Evolutionary conservation across 2,888 invertebrate genomes (phyloP).

Genomic region (Yponomeuta sedellus): DNA sequence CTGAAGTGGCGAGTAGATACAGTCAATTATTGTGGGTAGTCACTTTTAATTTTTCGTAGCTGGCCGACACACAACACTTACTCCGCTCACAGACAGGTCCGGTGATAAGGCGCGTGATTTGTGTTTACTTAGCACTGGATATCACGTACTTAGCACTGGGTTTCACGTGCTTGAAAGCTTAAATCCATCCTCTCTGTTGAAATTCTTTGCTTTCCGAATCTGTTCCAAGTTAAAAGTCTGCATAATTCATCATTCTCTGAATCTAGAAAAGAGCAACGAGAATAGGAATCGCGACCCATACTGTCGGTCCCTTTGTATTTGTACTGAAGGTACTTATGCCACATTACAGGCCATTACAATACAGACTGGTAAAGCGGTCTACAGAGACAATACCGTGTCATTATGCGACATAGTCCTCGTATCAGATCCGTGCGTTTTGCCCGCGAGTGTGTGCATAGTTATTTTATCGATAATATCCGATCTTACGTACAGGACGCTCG

Average conservation of each 20-base stretch:
- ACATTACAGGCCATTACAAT: conserved; percentile 35
- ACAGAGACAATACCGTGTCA: conserved; percentile 68
- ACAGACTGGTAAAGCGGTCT: conserved; percentile 39
- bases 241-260: neutral
- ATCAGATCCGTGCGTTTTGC: conserved; percentile 61
- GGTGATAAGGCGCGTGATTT: too few relatives aligned
- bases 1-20: too few relatives aligned
- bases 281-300: neutral
- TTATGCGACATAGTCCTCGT: conserved; percentile 53
- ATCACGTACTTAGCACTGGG: too few relatives aligned
- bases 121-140: too few relatives aligned
- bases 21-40: too few relatives aligned
- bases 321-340: neutral
- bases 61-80: too few relatives aligned
- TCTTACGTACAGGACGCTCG: neutral
- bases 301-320: neutral
- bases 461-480: conserved; percentile 53
- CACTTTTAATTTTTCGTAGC: too few relatives aligned
- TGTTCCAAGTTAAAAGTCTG: too few relatives aligned
- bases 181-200: too few relatives aligned
- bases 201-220: too few relatives aligned
- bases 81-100: too few relatives aligned
- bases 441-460: conserved; percentile 63
- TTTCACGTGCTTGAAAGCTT: too few relatives aligned
- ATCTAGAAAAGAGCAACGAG: neutral